Percentiles rank a stretch among this genome's conserved stretches.
These are phyloP conservation scores for Centrocercus urophasianus DNA, from an alignment of 2,113 vertebrate genomes.

Conservation along the genomic window DNA sequence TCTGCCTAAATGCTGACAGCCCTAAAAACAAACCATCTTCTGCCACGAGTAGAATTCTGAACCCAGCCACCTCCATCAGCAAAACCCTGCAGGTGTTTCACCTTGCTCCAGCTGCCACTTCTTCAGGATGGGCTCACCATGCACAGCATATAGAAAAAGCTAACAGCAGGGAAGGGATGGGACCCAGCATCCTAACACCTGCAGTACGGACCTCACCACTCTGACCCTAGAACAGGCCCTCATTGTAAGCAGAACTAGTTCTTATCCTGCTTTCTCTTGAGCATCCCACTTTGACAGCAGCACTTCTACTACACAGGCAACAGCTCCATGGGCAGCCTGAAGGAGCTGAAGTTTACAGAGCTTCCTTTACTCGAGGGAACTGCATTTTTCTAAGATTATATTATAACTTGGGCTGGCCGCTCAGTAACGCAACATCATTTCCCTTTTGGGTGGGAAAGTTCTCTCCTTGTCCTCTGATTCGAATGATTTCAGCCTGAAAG, in stretches of 20 bases:
- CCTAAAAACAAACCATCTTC: background rate
- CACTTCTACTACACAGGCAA: constrained; percentile 29
- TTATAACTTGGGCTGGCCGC: constrained; percentile 77
- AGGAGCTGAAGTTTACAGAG: constrained; percentile 67
- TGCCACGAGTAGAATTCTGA: background rate
- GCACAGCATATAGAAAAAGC: background rate
- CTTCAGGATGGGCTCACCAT: background rate
- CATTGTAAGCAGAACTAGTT: background rate
- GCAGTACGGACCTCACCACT: background rate
- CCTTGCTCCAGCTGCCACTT: background rate
- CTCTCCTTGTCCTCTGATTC: constrained; percentile 65
- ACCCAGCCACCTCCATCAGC: background rate
- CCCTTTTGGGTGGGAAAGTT: constrained; percentile 82
- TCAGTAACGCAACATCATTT: constrained; percentile 76
- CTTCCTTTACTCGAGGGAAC: constrained; percentile 78
- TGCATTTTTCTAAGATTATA: constrained; percentile 83
- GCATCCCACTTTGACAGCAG: constrained; percentile 35
- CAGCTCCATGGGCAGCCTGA: constrained; percentile 61
- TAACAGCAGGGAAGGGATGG: background rate
- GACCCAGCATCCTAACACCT: background rate
- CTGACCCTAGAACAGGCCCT: background rate
- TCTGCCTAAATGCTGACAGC: background rate
- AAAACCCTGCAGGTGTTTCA: background rate
- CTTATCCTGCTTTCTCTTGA: background rate
- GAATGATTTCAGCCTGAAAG: constrained; percentile 71